These are phyloP conservation scores for Peromyscus californicus DNA, from an alignment of 2,113 vertebrate genomes.

Conservation along the genomic window DNA sequence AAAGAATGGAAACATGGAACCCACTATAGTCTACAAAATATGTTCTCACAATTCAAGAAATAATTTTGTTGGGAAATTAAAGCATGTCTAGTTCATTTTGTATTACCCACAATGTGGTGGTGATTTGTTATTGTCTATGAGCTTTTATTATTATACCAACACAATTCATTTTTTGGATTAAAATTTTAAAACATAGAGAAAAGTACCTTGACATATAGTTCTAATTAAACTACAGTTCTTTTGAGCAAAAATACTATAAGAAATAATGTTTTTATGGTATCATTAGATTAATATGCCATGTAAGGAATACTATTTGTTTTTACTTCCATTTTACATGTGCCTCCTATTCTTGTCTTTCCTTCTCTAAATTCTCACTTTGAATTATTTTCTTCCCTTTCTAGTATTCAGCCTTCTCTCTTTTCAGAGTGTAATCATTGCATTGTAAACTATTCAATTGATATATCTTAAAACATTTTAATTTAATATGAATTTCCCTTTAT, in stretches of 20 bases:
- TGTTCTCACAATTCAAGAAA: background rate
- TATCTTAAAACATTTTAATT: conserved; percentile 34
- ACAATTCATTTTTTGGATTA: background rate
- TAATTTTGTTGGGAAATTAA: background rate
- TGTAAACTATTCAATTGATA: conserved; percentile 32
- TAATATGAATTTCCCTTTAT: conserved; percentile 5
- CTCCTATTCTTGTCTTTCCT: too few relatives aligned
- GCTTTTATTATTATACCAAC: background rate
- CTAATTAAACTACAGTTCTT: background rate
- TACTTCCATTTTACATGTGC: background rate
- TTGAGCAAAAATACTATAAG: background rate
- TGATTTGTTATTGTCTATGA: conserved; percentile 1
- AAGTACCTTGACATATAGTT: background rate
- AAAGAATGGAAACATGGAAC: background rate
- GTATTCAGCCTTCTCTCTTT: background rate
- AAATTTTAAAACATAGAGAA: background rate
- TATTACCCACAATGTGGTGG: background rate
- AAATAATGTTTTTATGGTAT: background rate
- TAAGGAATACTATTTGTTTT: background rate
- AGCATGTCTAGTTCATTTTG: background rate
- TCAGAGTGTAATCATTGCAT: background rate
- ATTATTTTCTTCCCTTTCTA: background rate
- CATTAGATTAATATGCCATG: conserved; percentile 21
- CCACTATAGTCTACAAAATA: background rate
- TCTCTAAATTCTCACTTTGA: background rate